Base-by-base conservation (phyloP, 2,888 invertebrate genomes). In the Phyto melanocephala region DNA sequence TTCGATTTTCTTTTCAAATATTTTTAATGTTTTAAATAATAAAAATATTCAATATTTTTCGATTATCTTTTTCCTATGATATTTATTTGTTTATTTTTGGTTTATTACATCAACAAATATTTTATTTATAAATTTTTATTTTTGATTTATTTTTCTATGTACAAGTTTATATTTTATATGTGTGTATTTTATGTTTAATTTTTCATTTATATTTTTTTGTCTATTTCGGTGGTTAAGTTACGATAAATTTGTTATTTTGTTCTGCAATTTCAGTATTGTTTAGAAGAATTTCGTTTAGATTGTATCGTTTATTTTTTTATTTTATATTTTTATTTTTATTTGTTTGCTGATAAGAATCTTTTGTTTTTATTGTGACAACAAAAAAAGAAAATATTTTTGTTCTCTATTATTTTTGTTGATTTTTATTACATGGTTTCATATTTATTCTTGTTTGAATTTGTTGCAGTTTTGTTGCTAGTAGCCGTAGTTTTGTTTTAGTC, bases 221-320 rank as follows among this genome's bases (percentile, higher is more conserved):
- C 54, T 71, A 60, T 45, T 72, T 82, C 82, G 82, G 82, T 82
- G 82, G 82, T 82, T 75, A 67, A 71, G 82, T 82, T 82, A 67
- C 79, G 47, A 67, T 75, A 71, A 65, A 71, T 75, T 78, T 68
- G 67, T 81, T 76, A 33, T 78, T 50, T 76, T 68, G 42, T 28
- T 58, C 8, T 58, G 72, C 47, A 71, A 62, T 63, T 80, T 74
- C 13, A 17, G 40, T 47, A 33, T 58, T 67, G 37, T 60, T 60
- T 50, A n/a, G 28, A 37, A 67, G 37, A 47, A 40, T 67, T 11
- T 60, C 17, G 67, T 13, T 20, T 45, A 40, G n/a, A 63, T 68
- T n/a, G 22, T 40, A 4, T 11, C 33, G 3, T 28, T 28, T 33
- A 35, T 37, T 72, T 60, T 80, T 79, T 40, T 22, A n/a, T n/a